Evolutionary conservation across 2,888 invertebrate genomes (phyloP).

Genomic region (Formica aserva): DNA sequence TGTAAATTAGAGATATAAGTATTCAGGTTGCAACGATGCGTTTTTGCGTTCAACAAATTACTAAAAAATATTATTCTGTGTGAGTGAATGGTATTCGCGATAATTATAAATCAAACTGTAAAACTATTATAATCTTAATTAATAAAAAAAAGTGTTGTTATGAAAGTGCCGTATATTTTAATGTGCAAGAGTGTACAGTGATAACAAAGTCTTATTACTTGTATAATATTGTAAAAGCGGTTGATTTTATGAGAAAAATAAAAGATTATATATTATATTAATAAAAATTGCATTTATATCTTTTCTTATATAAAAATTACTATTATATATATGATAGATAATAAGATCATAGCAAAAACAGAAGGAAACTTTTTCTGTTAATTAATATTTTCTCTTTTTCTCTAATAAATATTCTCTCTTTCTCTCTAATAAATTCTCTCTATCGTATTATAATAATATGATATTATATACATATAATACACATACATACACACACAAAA

Average conservation of each 20-base stretch:
- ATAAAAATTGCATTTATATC: neutral
- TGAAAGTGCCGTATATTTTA: neutral
- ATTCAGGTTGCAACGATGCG: neutral
- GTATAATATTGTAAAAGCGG: conserved; percentile 1
- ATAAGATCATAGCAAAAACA: neutral
- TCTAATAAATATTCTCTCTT: no score
- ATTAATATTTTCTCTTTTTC: no score
- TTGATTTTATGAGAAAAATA: conserved; percentile 9
- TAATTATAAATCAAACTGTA: neutral
- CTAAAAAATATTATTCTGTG: neutral
- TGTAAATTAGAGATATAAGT: neutral
- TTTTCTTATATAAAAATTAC: no score
- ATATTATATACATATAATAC: no score
- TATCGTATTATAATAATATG: no score
- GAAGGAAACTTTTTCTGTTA: no score
- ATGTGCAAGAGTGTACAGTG: neutral
- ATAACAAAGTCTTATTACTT: neutral
- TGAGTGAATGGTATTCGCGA: neutral
- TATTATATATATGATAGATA: neutral
- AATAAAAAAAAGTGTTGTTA: conserved; percentile 2
- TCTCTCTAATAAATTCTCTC: no score
- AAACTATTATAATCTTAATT: neutral
- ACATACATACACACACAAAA: no score
- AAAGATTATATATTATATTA: neutral
- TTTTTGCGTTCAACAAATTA: neutral